Percentiles rank a stretch among this genome's conserved stretches.
Conservation (phyloP, 2,113 vertebrate species). For the Melanotaenia duboulayi region DNA sequence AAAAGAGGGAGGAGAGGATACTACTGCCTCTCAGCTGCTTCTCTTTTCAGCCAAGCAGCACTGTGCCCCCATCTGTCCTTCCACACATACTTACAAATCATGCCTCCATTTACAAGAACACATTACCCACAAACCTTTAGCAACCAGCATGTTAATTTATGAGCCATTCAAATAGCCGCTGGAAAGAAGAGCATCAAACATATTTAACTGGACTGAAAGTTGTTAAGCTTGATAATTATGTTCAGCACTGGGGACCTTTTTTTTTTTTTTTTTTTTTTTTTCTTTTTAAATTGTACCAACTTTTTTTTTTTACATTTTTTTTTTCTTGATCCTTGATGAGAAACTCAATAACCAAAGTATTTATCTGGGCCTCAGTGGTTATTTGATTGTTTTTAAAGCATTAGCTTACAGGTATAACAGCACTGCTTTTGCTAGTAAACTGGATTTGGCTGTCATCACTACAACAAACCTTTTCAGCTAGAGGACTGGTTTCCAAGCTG, state of each 20-base stretch:
- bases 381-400: neutral
- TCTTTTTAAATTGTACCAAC: neutral
- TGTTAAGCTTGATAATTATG: neutral
- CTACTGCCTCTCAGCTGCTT: conserved; percentile 91
- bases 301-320: neutral
- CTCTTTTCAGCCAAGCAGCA: conserved; percentile 79
- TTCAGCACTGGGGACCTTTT: neutral
- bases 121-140: neutral
- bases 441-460: conserved; percentile 58
- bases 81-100: conserved; percentile 59
- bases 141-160: neutral
- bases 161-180: neutral
- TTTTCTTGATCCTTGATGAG: no score
- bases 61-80: conserved; percentile 75
- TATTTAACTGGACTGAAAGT: neutral
- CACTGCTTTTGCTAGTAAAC: conserved; percentile 19
- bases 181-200: conserved; percentile 2
- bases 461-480: conserved; percentile 54
- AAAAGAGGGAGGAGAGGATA: conserved; percentile 83
- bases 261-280: neutral
- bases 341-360: no score
- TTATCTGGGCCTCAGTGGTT: neutral
- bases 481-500: conserved; percentile 57
- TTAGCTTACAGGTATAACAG: conserved; percentile 1
- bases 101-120: conserved; percentile 44